A percentile compares a stretch with the other conserved stretches of the same genome.
These are phyloP conservation scores for Acrocyrtus sp. DNA, from an alignment of 2,888 invertebrate genomes.

Conservation along the genomic window DNA sequence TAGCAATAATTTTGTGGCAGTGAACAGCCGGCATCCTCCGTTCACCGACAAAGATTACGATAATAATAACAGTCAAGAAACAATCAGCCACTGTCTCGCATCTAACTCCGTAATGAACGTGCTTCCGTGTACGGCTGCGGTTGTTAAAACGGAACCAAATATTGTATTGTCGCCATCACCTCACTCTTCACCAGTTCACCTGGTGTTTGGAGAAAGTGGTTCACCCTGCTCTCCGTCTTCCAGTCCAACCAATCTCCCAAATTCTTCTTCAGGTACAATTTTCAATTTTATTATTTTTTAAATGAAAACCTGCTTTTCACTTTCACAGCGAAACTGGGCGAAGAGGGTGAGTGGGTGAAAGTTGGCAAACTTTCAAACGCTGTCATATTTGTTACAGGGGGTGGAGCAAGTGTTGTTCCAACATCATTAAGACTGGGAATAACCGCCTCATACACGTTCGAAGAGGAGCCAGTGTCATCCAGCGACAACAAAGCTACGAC, in stretches of 20 bases:
- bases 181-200: slow-evolving; percentile 35
- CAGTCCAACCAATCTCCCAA: slow-evolving; percentile 24
- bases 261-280: slow-evolving; percentile 31
- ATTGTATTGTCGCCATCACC: slow-evolving; percentile 32
- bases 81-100: too few species aligned
- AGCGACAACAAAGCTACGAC: slow-evolving; percentile 13
- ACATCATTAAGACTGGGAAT: slow-evolving; percentile 58
- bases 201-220: slow-evolving; percentile 34
- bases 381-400: slow-evolving; percentile 26
- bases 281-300: neutral
- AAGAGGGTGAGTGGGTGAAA: too few species aligned
- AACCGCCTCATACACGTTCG: slow-evolving; percentile 61
- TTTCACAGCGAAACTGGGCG: neutral
- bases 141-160: slow-evolving; percentile 45
- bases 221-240: slow-evolving; percentile 24
- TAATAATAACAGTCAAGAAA: too few species aligned
- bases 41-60: too few species aligned
- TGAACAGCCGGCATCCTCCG: too few species aligned
- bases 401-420: slow-evolving; percentile 39
- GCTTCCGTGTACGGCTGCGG: slow-evolving; percentile 35
- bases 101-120: slow-evolving; percentile 44
- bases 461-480: slow-evolving; percentile 53
- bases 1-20: too few species aligned
- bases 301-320: neutral
- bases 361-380: neutral